phyloP scores from a whole-genome alignment of 2,113 vertebrate species.

The Pseudolaguvia tuberculata region DNA sequence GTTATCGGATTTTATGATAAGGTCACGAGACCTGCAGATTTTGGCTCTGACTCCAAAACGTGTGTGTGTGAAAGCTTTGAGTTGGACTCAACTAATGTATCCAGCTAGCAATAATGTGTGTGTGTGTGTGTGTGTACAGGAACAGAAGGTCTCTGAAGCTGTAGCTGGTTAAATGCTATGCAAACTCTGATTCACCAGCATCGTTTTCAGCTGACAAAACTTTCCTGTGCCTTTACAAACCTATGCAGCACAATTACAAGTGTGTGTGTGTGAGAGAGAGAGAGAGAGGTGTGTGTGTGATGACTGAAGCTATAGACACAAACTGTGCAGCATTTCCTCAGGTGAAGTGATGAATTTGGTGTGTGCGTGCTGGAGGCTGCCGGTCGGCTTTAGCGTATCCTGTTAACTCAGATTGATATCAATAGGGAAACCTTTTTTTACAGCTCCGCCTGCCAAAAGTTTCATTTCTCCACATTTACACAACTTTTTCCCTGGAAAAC shows the following conservation, averaged over 20 bases:
- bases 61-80: too few relatives aligned
- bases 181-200: slow-evolving; percentile 49
- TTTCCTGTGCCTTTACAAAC: slow-evolving; percentile 55
- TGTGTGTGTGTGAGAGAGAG: not conserved
- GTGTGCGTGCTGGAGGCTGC: slow-evolving; percentile 74
- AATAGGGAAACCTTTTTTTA: slow-evolving; percentile 75
- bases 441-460: slow-evolving; percentile 91
- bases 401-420: slow-evolving; percentile 61
- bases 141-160: slow-evolving; percentile 11
- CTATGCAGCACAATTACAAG: slow-evolving; percentile 46
- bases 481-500: slow-evolving; percentile 78
- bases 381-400: slow-evolving; percentile 75
- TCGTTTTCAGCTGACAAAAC: slow-evolving; percentile 26
- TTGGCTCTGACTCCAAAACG: too few relatives aligned
- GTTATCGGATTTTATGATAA: slow-evolving; percentile 5
- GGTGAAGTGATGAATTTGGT: slow-evolving; percentile 46
- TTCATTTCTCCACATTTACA: slow-evolving; percentile 83
- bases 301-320: slow-evolving; percentile 39
- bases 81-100: not conserved
- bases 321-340: slow-evolving; percentile 49
- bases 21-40: not conserved
- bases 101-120: slow-evolving; percentile 27
- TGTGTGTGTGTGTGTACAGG: not conserved
- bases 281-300: not conserved
- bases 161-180: slow-evolving; percentile 39